Conservation (phyloP, 2,888 invertebrate species). For the Gasteruption jaculator region DNA sequence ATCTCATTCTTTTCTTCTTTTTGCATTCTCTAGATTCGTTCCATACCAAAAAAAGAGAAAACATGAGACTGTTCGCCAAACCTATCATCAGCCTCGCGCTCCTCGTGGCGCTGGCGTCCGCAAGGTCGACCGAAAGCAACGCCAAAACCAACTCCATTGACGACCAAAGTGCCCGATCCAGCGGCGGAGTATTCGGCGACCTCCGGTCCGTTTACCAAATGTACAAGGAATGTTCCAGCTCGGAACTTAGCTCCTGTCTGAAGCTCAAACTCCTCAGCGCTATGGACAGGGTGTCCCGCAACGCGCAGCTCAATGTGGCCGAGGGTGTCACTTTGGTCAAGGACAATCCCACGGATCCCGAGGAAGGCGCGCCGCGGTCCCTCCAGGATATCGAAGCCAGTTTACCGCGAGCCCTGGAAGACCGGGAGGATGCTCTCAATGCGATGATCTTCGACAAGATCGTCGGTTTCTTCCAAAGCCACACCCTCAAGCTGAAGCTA, state of each 20-base stretch:
- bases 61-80: slow-evolving; percentile 38
- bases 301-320: slow-evolving; percentile 61
- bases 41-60: too few species aligned
- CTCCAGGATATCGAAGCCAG: slow-evolving; percentile 67
- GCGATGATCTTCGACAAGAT: slow-evolving; percentile 71
- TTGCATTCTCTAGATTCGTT: slow-evolving; percentile 22
- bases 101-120: slow-evolving; percentile 35
- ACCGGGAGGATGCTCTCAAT: slow-evolving; percentile 69
- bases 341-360: slow-evolving; percentile 48
- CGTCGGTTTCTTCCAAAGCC: slow-evolving; percentile 70
- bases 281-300: slow-evolving; percentile 68
- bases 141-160: slow-evolving; percentile 40
- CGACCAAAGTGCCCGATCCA: slow-evolving; percentile 40
- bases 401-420: slow-evolving; percentile 69
- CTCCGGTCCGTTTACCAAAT: slow-evolving; percentile 71
- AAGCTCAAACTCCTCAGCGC: slow-evolving; percentile 76
- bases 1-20: slow-evolving; percentile 6
- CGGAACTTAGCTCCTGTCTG: slow-evolving; percentile 64
- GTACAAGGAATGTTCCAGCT: slow-evolving; percentile 73
- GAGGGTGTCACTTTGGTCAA: slow-evolving; percentile 75
- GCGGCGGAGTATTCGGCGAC: slow-evolving; percentile 57
- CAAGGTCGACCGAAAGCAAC: slow-evolving; percentile 41
- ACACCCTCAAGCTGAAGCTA: slow-evolving; percentile 77
- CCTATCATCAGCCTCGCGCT: slow-evolving; percentile 34
- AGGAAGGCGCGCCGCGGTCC: slow-evolving; percentile 52